Conservation (phyloP, 1,140 invertebrate species). For the Fragariocoptes setiger region DNA sequence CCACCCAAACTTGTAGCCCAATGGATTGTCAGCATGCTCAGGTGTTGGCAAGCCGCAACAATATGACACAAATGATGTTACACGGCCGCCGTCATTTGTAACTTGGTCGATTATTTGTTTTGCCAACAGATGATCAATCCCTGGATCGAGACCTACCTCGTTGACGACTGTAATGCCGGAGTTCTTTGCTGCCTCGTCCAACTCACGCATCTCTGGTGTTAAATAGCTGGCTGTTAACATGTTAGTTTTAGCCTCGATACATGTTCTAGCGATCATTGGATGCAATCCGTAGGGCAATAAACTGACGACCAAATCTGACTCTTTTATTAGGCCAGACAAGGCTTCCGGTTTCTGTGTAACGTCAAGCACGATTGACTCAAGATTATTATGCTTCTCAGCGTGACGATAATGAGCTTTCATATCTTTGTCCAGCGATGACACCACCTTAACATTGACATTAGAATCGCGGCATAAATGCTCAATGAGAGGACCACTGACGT, state of each 20-base stretch:
- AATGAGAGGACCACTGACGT: constrained; percentile 64
- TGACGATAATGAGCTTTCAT: constrained; percentile 56
- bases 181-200: constrained; percentile 42
- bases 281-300: constrained; percentile 73
- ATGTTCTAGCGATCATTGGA: constrained; percentile 41
- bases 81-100: constrained; percentile 32
- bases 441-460: constrained; percentile 42
- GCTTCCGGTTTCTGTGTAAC: constrained; percentile 31
- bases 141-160: constrained; percentile 86
- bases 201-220: constrained; percentile 38
- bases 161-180: constrained; percentile 67
- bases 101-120: constrained; percentile 82
- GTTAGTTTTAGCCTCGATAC: constrained; percentile 49
- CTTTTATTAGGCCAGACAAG: constrained; percentile 32
- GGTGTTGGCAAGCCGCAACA: constrained; percentile 86
- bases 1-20: constrained; percentile 91
- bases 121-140: constrained; percentile 84
- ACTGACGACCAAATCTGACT: constrained; percentile 53
- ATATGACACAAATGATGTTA: constrained; percentile 80
- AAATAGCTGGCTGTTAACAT: constrained; percentile 91
- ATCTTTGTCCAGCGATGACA: constrained; percentile 5
- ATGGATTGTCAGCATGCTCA: constrained; percentile 65
- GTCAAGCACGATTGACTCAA: constrained; percentile 46
- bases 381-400: constrained; percentile 36
- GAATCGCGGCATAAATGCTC: constrained; percentile 63